These are phyloP conservation scores for Cephus sareptanus DNA, from an alignment of 2,888 invertebrate genomes.

Conservation along the genomic window DNA sequence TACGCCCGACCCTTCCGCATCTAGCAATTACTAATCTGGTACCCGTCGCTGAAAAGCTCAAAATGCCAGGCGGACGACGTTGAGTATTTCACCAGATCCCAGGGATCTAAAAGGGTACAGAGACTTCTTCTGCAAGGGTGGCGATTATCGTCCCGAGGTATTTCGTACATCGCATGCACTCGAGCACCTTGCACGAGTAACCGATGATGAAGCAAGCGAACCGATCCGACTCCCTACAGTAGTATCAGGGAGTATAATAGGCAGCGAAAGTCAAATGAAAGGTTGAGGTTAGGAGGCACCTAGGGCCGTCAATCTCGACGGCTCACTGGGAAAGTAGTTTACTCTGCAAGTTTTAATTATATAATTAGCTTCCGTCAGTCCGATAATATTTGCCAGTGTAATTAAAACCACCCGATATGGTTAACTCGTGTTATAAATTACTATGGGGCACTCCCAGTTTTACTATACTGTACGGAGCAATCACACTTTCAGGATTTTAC, in stretches of 20 bases:
- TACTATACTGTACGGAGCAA: background rate
- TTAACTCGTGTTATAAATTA: background rate
- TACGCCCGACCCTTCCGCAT: background rate
- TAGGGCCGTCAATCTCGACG: background rate
- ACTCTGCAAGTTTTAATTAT: constrained; percentile 56
- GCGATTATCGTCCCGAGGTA: background rate
- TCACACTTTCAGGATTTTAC: no score
- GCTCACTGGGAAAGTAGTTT: constrained; percentile 40
- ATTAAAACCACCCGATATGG: constrained; percentile 37
- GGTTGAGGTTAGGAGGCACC: background rate
- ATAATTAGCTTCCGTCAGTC: constrained; percentile 54
- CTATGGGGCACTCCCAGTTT: background rate
- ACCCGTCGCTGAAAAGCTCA: background rate
- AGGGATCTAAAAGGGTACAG: background rate
- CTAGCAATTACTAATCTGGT: background rate
- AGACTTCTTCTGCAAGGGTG: background rate
- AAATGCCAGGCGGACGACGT: background rate
- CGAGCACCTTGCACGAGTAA: background rate
- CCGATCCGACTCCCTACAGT: background rate
- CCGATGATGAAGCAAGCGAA: background rate
- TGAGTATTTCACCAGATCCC: background rate
- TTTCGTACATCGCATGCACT: background rate
- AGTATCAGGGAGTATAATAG: background rate
- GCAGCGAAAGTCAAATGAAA: background rate
- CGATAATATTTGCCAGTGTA: constrained; percentile 56